A percentile compares a stretch with the other conserved stretches of the same genome.
These are phyloP conservation scores for Cotesia typhae DNA, from an alignment of 1,140 invertebrate genomes.

Conservation along the genomic window DNA sequence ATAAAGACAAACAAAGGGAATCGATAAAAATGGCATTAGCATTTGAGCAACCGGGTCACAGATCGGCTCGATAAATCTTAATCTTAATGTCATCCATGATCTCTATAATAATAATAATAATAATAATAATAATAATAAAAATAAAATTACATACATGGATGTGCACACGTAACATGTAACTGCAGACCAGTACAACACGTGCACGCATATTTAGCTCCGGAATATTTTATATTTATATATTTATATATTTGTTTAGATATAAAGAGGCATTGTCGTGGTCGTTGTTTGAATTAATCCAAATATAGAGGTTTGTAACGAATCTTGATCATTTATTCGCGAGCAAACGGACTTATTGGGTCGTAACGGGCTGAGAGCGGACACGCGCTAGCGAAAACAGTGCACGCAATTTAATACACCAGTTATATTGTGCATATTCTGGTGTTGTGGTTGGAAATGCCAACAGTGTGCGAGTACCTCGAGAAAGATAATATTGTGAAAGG, in stretches of 20 bases:
- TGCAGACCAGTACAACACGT: slow-evolving; percentile 15
- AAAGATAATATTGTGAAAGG: slow-evolving; percentile 31
- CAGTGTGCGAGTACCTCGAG: neutral
- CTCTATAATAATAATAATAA: neutral
- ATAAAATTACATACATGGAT: slow-evolving; percentile 1
- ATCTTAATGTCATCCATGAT: slow-evolving; percentile 34
- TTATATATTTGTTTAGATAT: slow-evolving; percentile 22
- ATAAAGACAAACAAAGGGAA: neutral
- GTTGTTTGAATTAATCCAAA: slow-evolving; percentile 42
- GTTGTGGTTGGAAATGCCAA: neutral
- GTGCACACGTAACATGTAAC: neutral
- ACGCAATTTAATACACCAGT: slow-evolving; percentile 28
- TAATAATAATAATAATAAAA: neutral
- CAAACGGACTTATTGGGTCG: slow-evolving; percentile 26
- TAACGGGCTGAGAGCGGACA: slow-evolving; percentile 25
- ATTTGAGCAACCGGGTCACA: slow-evolving; percentile 4
- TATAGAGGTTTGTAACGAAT: slow-evolving; percentile 49
- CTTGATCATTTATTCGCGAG: slow-evolving; percentile 40
- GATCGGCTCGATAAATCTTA: slow-evolving; percentile 44
- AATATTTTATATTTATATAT: slow-evolving; percentile 14
- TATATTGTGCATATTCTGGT: neutral
- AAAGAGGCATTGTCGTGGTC: slow-evolving; percentile 38
- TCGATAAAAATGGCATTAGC: slow-evolving; percentile 7
- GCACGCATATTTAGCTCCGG: slow-evolving; percentile 27
- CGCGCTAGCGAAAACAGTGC: slow-evolving; percentile 30